Percentiles rank a stretch among this genome's conserved stretches.
phyloP scores from a whole-genome alignment of 2,888 invertebrate species.

The Cheilosia vulpina region DNA sequence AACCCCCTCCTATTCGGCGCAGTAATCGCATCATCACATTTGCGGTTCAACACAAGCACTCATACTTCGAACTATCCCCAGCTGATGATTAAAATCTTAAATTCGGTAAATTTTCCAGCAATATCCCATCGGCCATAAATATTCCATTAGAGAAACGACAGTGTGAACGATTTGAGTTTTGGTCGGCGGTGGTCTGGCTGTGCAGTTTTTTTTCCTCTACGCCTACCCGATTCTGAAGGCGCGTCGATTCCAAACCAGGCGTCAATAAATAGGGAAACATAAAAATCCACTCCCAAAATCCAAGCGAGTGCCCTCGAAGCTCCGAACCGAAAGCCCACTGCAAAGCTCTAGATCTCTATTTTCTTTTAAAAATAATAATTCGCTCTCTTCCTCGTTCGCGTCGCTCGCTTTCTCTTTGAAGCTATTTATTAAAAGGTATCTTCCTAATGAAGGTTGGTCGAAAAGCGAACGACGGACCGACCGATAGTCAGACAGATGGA shows the following conservation, averaged over 20 bases:
- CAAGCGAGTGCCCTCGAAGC: not conserved
- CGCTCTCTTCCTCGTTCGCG: not conserved
- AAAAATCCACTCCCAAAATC: conserved; percentile 15
- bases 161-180: conserved; percentile 37
- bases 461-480: not conserved
- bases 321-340: not conserved
- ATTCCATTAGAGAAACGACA: conserved; percentile 22
- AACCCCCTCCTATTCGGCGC: not conserved
- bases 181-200: not conserved
- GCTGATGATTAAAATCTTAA: conserved; percentile 51
- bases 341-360: conserved; percentile 28
- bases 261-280: not conserved
- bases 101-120: conserved; percentile 51
- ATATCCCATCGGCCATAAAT: conserved; percentile 54
- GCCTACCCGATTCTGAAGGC: conserved; percentile 1
- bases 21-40: conserved; percentile 28
- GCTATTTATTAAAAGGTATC: conserved; percentile 35
- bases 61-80: conserved; percentile 45
- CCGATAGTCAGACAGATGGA: not conserved
- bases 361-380: not conserved
- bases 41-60: conserved; percentile 26
- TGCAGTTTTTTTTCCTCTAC: not conserved
- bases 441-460: conserved; percentile 28
- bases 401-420: not conserved
- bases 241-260: not conserved